These are phyloP conservation scores for Saxicola maurus DNA, from an alignment of 2,797 vertebrate genomes.

Conservation along the genomic window DNA sequence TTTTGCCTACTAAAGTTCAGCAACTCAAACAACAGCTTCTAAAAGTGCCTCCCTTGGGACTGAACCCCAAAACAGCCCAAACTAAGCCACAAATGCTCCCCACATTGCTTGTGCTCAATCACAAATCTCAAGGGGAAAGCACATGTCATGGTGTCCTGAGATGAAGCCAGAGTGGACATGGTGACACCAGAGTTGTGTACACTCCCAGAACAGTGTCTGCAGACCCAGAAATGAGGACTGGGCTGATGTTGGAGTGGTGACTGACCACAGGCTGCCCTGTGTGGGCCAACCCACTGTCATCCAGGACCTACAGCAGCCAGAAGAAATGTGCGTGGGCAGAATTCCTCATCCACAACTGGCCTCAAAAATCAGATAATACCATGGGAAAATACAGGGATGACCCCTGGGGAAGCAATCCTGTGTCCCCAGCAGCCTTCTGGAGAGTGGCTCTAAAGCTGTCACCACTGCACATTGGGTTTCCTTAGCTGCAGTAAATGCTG, in stretches of 20 bases:
- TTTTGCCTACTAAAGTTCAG: background rate
- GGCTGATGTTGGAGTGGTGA: background rate
- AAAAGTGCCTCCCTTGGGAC: background rate
- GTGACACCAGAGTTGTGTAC: background rate
- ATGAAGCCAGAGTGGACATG: fast-evolving
- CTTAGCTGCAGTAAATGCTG: background rate
- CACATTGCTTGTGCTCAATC: background rate
- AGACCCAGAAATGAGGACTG: background rate
- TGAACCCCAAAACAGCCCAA: background rate
- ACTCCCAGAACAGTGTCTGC: background rate
- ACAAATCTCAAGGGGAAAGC: background rate
- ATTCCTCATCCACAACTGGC: background rate
- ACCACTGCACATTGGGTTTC: fast-evolving
- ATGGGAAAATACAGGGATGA: slow-evolving; percentile 38
- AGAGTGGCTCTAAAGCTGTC: background rate
- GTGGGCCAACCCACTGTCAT: background rate
- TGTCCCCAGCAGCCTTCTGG: background rate
- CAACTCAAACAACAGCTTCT: background rate
- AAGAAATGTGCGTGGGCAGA: slow-evolving; percentile 42
- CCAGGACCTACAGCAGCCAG: background rate
- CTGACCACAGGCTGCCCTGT: background rate
- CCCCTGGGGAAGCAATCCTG: background rate
- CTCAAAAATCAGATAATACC: slow-evolving; percentile 34
- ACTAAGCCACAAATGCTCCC: fast-evolving
- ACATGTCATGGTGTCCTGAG: background rate